Evolutionary conservation across 1,140 invertebrate species (phyloP), one percentile per base, ranked within the genome.

Genomic region (Heliconius hewitsoni): DNA sequence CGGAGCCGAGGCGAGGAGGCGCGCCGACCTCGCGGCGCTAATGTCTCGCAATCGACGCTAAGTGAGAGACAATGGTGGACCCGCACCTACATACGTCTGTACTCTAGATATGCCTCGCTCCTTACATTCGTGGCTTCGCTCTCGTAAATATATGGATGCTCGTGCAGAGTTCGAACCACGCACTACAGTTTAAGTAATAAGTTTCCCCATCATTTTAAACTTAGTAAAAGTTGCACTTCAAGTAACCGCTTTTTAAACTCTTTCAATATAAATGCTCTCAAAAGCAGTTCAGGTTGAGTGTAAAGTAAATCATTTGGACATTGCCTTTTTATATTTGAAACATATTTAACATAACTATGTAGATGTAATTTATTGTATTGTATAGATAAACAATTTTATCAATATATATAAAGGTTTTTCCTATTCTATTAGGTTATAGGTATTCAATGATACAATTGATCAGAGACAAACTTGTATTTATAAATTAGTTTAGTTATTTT

Each of bases 1-100:
- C 6, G 50, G 18, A 52, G 18, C 50, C 19, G 50, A 16, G 50
- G 18, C 50, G 13, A 19, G 18, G 37, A 37, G 37, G 71, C 19
- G 9, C 23, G 71, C 11, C 11, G 3, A 46, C 11, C 11, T 42
- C 71, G 71, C n/a, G 55, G 18, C 71, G 71, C 39, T 72, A 72
- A 72, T 72, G 71, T 37, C 34, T 23, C 71, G 37, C 71, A 37
- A 72, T 73, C 19, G 39, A 73, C n/a, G 39, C 71, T 46, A 50
- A 46, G 71, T 73, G 23, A 5, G 23, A 46, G 71, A 50, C 39
- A 27, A 46, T 73, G 39, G 23, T 42, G 39, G 11, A 46, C 42
- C 42, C 42, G 42, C 71, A 57, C 23, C 13, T 66, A 13, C n/a
- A 30, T 16, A 46, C 37, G n/a, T 46, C 23, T 23, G 9, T 8